A percentile compares a stretch with the other conserved stretches of the same genome.
Conservation (phyloP, 1,140 invertebrate species). For the Eriosoma lanigerum region DNA sequence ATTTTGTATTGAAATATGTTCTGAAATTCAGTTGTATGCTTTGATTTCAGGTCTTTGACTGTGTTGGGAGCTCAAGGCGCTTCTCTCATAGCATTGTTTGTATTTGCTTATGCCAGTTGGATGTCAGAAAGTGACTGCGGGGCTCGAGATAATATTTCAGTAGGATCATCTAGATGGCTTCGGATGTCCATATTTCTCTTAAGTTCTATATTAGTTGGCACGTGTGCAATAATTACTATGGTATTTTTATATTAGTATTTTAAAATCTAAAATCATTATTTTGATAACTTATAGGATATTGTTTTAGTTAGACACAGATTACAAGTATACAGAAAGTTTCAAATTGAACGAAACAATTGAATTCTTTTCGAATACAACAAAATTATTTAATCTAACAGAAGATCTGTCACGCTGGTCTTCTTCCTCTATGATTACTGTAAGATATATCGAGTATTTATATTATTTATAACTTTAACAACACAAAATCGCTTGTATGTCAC, state of each 20-base stretch:
- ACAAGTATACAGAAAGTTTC: background rate
- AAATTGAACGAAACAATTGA: background rate
- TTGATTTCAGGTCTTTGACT: slow-evolving; percentile 56
- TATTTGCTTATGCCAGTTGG: slow-evolving; percentile 58
- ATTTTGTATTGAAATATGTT: too few relatives aligned
- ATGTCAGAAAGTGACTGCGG: slow-evolving; percentile 42
- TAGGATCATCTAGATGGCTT: slow-evolving; percentile 60
- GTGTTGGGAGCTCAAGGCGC: slow-evolving; percentile 58
- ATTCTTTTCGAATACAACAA: background rate
- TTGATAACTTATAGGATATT: background rate
- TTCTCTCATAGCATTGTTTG: slow-evolving; percentile 56
- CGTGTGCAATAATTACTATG: slow-evolving; percentile 70
- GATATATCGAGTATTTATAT: background rate
- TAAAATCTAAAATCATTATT: too few relatives aligned
- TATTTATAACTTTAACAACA: background rate
- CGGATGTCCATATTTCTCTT: slow-evolving; percentile 70
- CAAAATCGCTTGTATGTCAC: background rate
- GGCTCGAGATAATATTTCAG: slow-evolving; percentile 27
- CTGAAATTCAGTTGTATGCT: too few relatives aligned
- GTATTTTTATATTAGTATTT: slow-evolving; percentile 57
- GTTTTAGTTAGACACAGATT: slow-evolving; percentile 9
- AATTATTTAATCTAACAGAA: background rate
- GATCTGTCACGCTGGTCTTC: background rate
- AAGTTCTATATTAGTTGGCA: slow-evolving; percentile 66
- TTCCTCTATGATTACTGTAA: background rate